Percentiles rank a stretch among this genome's conserved stretches.
Evolutionary conservation across 2,113 vertebrate genomes (phyloP).

Genomic region (Capreolus pygargus): DNA sequence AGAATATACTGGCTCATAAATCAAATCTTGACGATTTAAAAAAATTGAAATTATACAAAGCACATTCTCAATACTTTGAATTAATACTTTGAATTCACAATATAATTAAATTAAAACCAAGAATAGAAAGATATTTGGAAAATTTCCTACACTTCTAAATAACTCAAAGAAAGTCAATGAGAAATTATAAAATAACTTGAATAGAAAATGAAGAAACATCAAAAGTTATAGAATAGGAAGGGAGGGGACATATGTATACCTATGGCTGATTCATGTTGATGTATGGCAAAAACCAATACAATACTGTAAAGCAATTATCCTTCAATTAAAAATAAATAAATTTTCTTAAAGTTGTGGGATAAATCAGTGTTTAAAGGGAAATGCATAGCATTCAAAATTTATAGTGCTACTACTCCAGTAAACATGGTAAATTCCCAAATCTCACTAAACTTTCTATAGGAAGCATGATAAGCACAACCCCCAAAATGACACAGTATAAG

Average conservation of each 20-base stretch:
- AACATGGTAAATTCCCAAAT: not conserved
- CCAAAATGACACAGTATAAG: not conserved
- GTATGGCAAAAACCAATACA: no score
- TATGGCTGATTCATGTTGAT: no score
- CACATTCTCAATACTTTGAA: not conserved
- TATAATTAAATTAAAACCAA: constrained; percentile 2
- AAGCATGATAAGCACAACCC: not conserved
- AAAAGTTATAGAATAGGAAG: not conserved
- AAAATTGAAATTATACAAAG: not conserved
- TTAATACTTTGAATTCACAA: not conserved
- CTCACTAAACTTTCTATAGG: not conserved
- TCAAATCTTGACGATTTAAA: not conserved
- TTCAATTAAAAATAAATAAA: no score
- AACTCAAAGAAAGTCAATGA: not conserved
- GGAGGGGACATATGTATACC: no score
- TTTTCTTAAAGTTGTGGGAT: no score
- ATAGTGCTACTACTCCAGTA: not conserved
- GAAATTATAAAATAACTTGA: not conserved
- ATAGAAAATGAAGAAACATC: not conserved
- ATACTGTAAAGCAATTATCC: no score
- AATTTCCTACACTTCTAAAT: not conserved
- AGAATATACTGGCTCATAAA: not conserved
- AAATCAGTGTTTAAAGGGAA: not conserved
- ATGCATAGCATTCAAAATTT: not conserved
- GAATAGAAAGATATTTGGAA: not conserved